These are phyloP conservation scores for Atta colombica DNA, from an alignment of 1,140 invertebrate species.

Conservation along the genomic window DNA sequence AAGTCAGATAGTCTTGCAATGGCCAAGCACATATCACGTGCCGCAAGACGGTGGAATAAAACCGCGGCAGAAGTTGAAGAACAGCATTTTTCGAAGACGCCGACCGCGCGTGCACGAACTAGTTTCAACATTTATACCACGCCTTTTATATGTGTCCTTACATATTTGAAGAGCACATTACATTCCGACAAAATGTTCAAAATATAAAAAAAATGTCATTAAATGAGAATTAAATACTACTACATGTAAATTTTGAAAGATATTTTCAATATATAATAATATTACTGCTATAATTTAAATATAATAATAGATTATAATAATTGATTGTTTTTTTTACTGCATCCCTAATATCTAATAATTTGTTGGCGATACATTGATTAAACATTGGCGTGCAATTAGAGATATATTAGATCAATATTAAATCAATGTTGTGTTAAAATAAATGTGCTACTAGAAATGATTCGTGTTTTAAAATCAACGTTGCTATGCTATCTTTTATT, in stretches of 20 bases:
- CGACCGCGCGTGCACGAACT: slow-evolving; percentile 16
- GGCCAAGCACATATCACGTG: slow-evolving; percentile 41
- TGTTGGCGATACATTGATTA: no score
- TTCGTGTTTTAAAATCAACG: neutral
- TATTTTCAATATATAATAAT: neutral
- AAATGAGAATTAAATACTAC: neutral
- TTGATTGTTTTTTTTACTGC: neutral
- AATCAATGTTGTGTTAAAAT: no score
- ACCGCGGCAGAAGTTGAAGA: slow-evolving; percentile 44
- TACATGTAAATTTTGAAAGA: neutral
- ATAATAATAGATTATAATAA: neutral
- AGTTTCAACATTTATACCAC: slow-evolving; percentile 18
- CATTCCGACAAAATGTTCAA: neutral
- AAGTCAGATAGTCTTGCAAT: neutral
- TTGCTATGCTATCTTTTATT: neutral
- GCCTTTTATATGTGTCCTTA: slow-evolving; percentile 1
- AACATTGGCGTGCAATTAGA: no score
- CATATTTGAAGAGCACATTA: slow-evolving; percentile 22
- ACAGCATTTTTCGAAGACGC: slow-evolving; percentile 47
- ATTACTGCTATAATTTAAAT: neutral
- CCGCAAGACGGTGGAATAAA: slow-evolving; percentile 33
- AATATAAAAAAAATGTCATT: neutral
- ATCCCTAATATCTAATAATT: no score
- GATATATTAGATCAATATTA: no score
- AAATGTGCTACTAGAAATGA: no score